phyloP scores from a whole-genome alignment of 2,888 invertebrate genomes.

The Chrysotoxum bicinctum region DNA sequence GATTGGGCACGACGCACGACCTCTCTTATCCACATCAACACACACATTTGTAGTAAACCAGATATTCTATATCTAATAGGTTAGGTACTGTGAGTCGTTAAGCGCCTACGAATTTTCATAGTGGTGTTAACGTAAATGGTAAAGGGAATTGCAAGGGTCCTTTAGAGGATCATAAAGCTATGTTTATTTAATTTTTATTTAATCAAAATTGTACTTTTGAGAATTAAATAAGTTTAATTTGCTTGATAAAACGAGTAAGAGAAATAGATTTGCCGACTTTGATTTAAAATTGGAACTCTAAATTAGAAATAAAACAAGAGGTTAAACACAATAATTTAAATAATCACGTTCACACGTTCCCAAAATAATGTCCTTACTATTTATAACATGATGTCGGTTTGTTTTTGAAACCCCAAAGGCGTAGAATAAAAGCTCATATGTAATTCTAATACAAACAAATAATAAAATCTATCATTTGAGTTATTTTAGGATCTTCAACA shows the following conservation, averaged over 20 bases:
- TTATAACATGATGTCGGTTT: too few species aligned
- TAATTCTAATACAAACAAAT: too few species aligned
- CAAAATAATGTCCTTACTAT: too few species aligned
- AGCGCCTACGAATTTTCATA: conserved; percentile 46
- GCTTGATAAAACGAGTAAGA: conserved; percentile 1
- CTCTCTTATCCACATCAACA: conserved; percentile 18
- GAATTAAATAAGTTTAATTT: conserved; percentile 46
- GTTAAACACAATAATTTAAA: too few species aligned
- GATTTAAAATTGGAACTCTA: conserved; percentile 1
- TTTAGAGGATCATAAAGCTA: conserved; percentile 8
- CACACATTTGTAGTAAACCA: conserved; percentile 1
- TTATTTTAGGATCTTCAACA: too few species aligned
- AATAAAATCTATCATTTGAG: too few species aligned
- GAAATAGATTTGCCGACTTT: background rate
- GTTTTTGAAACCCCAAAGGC: too few species aligned
- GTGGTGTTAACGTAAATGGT: conserved; percentile 36
- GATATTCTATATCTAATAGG: conserved; percentile 4
- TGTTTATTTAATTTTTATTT: background rate
- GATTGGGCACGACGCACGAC: conserved; percentile 47
- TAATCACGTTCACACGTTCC: too few species aligned
- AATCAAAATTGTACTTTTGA: conserved; percentile 45
- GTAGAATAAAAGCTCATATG: too few species aligned
- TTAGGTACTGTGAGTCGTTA: conserved; percentile 30
- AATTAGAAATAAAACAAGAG: background rate
- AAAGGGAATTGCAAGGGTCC: conserved; percentile 52